Base-by-base conservation (phyloP, 2,797 vertebrate species). In the Parotocinclus haroldoi region DNA sequence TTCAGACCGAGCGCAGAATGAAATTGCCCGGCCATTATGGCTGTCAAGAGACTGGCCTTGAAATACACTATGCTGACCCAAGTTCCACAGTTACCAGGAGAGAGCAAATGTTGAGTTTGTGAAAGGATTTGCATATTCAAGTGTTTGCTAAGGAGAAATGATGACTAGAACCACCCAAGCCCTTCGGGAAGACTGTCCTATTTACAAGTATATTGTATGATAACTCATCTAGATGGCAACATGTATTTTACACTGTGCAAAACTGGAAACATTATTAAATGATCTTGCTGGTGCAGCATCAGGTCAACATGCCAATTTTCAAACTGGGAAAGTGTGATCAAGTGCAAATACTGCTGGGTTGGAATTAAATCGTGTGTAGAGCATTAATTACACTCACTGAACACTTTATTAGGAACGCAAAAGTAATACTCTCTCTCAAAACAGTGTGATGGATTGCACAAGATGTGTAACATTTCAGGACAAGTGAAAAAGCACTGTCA, bases 1-100 rank as follows among this genome's bases (percentile, higher is more conserved):
- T 72, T 72, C 60, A 40, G 36, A 62, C 63, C 58, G 62, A 61
- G 49, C 51, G 66, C 54, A 69, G 56, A 54, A 66, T 59, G 45
- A 75, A 74, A 72, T 50, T 58, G 58, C 50, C 27, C 39, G 40
- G 63, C 49, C 42, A 60, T 60, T 71, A 71, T 49, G 39, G 14
- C 44, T 66, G 50, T 66, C 57, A 37, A 40, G 66, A 68, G 66
- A 68, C 49, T 60, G 52, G 56, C 58, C 49, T 59, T 60, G 66
- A 59, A 59, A 68, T 71, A 57, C 55, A 42, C 56, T 66, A 9
- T 45, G 68, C 61, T 71, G 61, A 63, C 61, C 55, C 50, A 53
- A 48, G 56, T 59, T 65, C 18, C 16, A 60, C 56, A 55, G 50
- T n/a, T 54, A 54, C 56, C 42, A 50, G 42, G 40, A 54, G 55